Evolutionary conservation across 2,113 vertebrate species (phyloP).

Genomic region (Plectropomus leopardus): DNA sequence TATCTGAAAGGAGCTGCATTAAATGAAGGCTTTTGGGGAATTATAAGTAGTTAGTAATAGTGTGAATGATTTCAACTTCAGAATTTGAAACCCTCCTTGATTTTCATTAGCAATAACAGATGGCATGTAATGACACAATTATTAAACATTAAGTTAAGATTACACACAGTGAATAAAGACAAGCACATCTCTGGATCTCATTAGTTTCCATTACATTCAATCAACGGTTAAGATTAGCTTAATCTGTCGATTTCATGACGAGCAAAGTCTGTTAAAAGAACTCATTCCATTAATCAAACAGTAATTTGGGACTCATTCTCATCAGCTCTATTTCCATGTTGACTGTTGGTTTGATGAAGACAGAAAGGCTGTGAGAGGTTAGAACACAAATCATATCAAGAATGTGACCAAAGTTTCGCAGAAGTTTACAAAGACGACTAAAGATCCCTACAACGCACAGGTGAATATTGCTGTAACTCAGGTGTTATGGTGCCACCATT

Average conservation of each 20-base stretch:
- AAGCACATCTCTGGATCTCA: slow-evolving; percentile 41
- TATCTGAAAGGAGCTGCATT: slow-evolving; percentile 12
- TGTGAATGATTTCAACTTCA: slow-evolving; percentile 21
- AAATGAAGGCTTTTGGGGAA: slow-evolving; percentile 29
- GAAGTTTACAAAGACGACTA: neutral
- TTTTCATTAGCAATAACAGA: slow-evolving; percentile 60
- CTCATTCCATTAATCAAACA: slow-evolving; percentile 47
- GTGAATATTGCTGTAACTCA: slow-evolving; percentile 39
- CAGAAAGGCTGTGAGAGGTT: neutral
- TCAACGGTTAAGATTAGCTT: slow-evolving; percentile 43
- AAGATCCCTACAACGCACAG: neutral
- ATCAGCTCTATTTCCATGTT: slow-evolving; percentile 25
- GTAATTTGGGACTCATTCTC: slow-evolving; percentile 27
- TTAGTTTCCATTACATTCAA: slow-evolving; percentile 64
- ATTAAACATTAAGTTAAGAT: slow-evolving; percentile 55
- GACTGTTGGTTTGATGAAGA: slow-evolving; percentile 18
- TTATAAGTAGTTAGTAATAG: slow-evolving; percentile 11
- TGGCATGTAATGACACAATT: slow-evolving; percentile 62
- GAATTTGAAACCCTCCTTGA: slow-evolving; percentile 30
- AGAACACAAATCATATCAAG: slow-evolving; percentile 13
- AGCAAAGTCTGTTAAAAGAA: slow-evolving; percentile 46
- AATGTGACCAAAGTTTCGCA: slow-evolving; percentile 4
- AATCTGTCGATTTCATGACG: slow-evolving; percentile 53
- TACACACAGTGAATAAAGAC: slow-evolving; percentile 53
- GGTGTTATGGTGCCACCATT: neutral